Evolutionary conservation across 1,140 invertebrate species (phyloP).

Genomic region (Berghia stephanieae): DNA sequence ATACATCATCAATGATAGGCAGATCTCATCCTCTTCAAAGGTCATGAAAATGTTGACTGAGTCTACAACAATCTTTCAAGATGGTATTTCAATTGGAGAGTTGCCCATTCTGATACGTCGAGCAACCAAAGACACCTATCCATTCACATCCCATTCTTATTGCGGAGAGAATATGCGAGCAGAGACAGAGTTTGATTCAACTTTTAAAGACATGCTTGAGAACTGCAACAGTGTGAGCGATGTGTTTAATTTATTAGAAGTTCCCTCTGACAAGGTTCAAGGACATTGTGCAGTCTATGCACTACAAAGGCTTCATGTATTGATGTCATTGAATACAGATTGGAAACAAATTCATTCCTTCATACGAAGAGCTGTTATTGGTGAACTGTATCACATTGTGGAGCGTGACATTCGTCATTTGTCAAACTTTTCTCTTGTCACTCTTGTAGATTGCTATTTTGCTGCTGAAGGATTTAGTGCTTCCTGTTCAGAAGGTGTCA

Average conservation of each 20-base stretch:
- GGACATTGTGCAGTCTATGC: slow-evolving; percentile 69
- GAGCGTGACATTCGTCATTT: slow-evolving; percentile 37
- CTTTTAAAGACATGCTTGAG: slow-evolving; percentile 63
- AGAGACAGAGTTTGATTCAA: slow-evolving; percentile 59
- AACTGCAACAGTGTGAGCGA: slow-evolving; percentile 52
- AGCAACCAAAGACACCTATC: slow-evolving; percentile 50
- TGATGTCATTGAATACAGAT: slow-evolving; percentile 68
- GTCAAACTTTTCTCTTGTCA: slow-evolving; percentile 38
- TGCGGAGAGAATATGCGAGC: slow-evolving; percentile 33
- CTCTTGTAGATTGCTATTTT: slow-evolving; percentile 43
- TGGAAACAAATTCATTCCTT: slow-evolving; percentile 60
- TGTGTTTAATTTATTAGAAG: slow-evolving; percentile 64
- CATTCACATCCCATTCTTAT: slow-evolving; percentile 32
- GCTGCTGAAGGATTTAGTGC: slow-evolving; percentile 36
- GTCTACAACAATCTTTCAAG: slow-evolving; percentile 75
- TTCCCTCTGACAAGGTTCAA: slow-evolving; percentile 69
- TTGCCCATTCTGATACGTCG: slow-evolving; percentile 75
- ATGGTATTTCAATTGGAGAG: slow-evolving; percentile 76
- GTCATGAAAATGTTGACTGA: slow-evolving; percentile 5
- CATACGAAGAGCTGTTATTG: slow-evolving; percentile 51
- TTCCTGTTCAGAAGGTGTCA: slow-evolving; percentile 34
- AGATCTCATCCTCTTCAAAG: background rate
- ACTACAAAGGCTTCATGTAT: slow-evolving; percentile 69
- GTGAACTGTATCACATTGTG: slow-evolving; percentile 54
- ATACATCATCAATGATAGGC: background rate